A percentile compares a stretch with the other conserved stretches of the same genome.
These are phyloP conservation scores for Calliphora vomitoria DNA, from an alignment of 2,888 invertebrate genomes.

Conservation along the genomic window DNA sequence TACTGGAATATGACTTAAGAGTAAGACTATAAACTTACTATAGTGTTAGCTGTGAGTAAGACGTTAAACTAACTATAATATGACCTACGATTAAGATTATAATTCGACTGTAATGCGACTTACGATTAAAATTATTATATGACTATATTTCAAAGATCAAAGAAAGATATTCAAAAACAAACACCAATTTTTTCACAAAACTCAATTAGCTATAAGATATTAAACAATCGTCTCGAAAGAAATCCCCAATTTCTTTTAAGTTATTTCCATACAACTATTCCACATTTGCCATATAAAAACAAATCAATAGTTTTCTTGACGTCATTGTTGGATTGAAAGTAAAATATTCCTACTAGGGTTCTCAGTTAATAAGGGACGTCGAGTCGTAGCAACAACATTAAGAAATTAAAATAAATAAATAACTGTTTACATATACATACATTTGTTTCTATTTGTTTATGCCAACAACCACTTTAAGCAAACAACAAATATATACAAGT, in stretches of 20 bases:
- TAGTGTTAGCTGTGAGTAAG: too few relatives aligned
- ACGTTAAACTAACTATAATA: too few relatives aligned
- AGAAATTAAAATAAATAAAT: background rate
- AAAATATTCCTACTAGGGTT: background rate
- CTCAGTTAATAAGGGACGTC: background rate
- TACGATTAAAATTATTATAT: too few relatives aligned
- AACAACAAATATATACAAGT: background rate
- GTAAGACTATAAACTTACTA: too few relatives aligned
- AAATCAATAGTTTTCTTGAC: conserved; percentile 62
- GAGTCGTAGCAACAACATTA: background rate
- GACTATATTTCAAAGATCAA: too few relatives aligned
- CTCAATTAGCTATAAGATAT: too few relatives aligned
- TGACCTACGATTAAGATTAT: too few relatives aligned
- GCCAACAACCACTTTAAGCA: background rate
- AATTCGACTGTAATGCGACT: too few relatives aligned
- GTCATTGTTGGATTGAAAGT: conserved; percentile 28
- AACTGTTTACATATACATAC: background rate
- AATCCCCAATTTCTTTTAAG: background rate
- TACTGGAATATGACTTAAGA: too few relatives aligned
- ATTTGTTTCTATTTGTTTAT: conserved; percentile 6
- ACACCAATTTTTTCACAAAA: too few relatives aligned
- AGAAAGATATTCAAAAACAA: too few relatives aligned
- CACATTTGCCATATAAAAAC: background rate
- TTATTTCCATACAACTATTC: background rate
- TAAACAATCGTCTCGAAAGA: too few relatives aligned